These are phyloP conservation scores for Geodia barretti DNA, from an alignment of 37 sponge, comb jelly and placozoan genomes.

Conservation along the genomic window DNA sequence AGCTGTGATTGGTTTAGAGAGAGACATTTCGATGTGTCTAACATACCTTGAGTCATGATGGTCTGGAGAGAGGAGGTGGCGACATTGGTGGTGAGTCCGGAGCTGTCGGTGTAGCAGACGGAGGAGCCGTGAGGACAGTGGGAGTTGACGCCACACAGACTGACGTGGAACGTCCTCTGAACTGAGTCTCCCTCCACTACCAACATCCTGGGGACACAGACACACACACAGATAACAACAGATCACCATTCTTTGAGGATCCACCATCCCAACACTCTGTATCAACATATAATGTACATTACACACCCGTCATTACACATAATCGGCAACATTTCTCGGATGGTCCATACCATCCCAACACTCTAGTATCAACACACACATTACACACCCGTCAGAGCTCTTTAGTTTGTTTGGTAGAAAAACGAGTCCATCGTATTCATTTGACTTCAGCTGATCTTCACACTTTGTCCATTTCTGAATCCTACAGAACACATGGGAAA, in stretches of 20 bases:
- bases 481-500: too few species aligned
- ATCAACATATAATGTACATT: too few species aligned
- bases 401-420: background rate
- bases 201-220: background rate
- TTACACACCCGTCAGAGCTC: background rate
- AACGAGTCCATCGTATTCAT: background rate
- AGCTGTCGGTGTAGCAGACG: constrained; percentile 8
- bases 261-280: background rate
- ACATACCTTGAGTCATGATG: constrained; percentile 35
- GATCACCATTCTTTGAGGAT: background rate
- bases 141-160: constrained; percentile 8
- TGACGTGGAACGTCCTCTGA: constrained; percentile 15
- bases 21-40: too few species aligned
- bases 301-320: too few species aligned
- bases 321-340: too few species aligned
- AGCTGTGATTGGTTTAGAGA: too few species aligned
- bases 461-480: too few species aligned
- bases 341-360: too few species aligned
- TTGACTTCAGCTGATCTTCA: background rate
- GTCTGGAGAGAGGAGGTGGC: constrained; percentile 13
- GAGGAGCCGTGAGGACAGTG: constrained; percentile 1
- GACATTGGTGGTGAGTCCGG: background rate
- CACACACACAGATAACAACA: background rate
- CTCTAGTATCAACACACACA: too few species aligned
- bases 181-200: background rate